These are phyloP conservation scores for Paguma larvata DNA, from an alignment of 2,797 vertebrate genomes.

Conservation along the genomic window DNA sequence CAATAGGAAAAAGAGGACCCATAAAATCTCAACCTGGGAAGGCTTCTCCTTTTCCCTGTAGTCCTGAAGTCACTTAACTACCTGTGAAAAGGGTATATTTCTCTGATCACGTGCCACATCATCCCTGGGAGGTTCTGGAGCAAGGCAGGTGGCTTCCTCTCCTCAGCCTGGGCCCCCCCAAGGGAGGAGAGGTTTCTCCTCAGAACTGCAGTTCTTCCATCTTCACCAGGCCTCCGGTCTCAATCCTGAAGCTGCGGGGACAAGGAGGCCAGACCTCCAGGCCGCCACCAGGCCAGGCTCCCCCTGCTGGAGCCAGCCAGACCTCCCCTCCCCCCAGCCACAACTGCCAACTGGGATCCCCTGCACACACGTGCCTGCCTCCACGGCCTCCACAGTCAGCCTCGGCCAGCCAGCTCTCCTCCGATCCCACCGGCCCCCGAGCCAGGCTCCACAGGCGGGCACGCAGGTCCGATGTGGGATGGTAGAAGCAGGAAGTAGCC, in stretches of 20 bases:
- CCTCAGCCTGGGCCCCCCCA: neutral
- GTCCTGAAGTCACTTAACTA: neutral
- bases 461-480: neutral
- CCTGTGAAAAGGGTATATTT: neutral
- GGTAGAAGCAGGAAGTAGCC: slow-evolving; percentile 73
- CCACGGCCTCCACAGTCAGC: neutral
- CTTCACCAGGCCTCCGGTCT: neutral
- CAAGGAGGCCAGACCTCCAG: neutral
- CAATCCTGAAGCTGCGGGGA: slow-evolving; percentile 38
- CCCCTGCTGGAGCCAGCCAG: slow-evolving; percentile 20
- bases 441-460: neutral
- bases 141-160: neutral
- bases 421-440: neutral
- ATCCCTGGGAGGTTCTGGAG: neutral
- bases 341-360: slow-evolving; percentile 44
- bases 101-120: neutral
- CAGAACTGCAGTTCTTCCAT: neutral
- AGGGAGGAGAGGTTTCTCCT: neutral
- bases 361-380: slow-evolving; percentile 45
- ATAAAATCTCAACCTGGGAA: neutral
- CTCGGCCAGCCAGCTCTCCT: neutral
- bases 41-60: slow-evolving; percentile 3
- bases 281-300: neutral
- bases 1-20: neutral
- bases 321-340: neutral